Evolutionary conservation across 1,140 invertebrate species (phyloP).

Genomic region (Littorina saxatilis): DNA sequence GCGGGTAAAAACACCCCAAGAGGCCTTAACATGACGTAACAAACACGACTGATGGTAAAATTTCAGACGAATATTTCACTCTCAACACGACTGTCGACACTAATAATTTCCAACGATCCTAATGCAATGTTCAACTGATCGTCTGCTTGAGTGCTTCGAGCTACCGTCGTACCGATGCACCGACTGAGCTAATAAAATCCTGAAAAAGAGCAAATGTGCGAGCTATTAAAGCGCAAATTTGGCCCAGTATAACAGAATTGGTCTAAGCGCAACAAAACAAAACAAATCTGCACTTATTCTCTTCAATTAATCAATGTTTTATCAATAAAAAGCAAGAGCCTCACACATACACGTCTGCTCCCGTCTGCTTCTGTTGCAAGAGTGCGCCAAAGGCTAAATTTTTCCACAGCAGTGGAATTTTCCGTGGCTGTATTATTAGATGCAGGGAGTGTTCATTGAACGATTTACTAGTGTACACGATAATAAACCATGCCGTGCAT

Average conservation of each 20-base stretch:
- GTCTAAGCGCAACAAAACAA: neutral
- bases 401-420: slow-evolving; percentile 20
- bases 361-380: neutral
- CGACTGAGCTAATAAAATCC: neutral
- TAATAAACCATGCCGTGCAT: too few species aligned
- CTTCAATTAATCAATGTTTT: too few species aligned
- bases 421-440: slow-evolving; percentile 6
- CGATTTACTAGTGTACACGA: too few species aligned
- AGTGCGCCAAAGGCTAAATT: neutral
- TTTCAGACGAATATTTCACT: neutral
- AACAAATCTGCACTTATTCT: neutral
- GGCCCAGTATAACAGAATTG: too few species aligned
- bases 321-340: too few species aligned
- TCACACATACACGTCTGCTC: too few species aligned
- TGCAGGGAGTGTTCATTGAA: neutral
- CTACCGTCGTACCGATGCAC: neutral
- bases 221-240: too few species aligned
- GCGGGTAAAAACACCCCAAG: slow-evolving; percentile 25
- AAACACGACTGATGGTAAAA: neutral
- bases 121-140: neutral
- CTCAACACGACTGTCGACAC: neutral
- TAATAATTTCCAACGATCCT: neutral
- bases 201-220: neutral
- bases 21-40: slow-evolving; percentile 23
- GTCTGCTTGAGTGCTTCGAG: neutral